Evolutionary conservation across 1,140 invertebrate species (phyloP).

Genomic region (Drosophila nasuta): DNA sequence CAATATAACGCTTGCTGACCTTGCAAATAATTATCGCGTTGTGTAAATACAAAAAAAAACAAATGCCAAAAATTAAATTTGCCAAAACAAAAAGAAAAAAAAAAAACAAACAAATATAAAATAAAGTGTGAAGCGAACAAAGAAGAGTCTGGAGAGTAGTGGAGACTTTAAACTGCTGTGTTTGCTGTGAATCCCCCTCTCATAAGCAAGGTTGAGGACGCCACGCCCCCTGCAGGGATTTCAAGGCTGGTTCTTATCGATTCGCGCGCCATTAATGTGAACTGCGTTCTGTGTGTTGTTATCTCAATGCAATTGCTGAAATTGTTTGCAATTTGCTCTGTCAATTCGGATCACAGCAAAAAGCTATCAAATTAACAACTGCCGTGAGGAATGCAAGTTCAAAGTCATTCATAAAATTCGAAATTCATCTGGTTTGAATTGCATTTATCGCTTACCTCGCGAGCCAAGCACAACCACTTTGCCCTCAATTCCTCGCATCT

Average conservation of each 20-base stretch:
- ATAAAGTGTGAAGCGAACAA: not conserved
- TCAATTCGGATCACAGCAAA: not conserved
- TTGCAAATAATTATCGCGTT: conserved; percentile 30
- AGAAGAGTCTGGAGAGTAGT: too few relatives aligned
- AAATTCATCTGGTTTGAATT: conserved; percentile 20
- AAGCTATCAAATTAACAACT: not conserved
- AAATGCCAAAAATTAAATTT: conserved; percentile 1
- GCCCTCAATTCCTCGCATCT: conserved; percentile 90
- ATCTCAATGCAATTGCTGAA: conserved; percentile 2
- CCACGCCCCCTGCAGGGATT: conserved; percentile 1
- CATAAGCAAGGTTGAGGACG: too few relatives aligned
- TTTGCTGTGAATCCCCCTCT: not conserved
- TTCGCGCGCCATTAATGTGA: conserved; percentile 35
- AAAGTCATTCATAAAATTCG: conserved; percentile 31
- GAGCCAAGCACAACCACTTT: conserved; percentile 93
- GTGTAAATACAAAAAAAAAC: not conserved
- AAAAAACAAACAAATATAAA: not conserved
- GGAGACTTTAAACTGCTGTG: not conserved
- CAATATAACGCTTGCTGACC: conserved; percentile 25
- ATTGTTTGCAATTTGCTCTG: conserved; percentile 8
- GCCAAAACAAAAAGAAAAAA: not conserved
- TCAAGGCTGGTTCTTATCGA: conserved; percentile 42
- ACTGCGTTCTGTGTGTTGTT: conserved; percentile 26
- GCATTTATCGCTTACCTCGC: conserved; percentile 88
- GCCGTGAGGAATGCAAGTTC: conserved; percentile 41